A percentile compares a stretch with the other conserved stretches of the same genome.
These are phyloP conservation scores for Ispidina picta DNA, from an alignment of 2,797 vertebrate genomes.

Conservation along the genomic window DNA sequence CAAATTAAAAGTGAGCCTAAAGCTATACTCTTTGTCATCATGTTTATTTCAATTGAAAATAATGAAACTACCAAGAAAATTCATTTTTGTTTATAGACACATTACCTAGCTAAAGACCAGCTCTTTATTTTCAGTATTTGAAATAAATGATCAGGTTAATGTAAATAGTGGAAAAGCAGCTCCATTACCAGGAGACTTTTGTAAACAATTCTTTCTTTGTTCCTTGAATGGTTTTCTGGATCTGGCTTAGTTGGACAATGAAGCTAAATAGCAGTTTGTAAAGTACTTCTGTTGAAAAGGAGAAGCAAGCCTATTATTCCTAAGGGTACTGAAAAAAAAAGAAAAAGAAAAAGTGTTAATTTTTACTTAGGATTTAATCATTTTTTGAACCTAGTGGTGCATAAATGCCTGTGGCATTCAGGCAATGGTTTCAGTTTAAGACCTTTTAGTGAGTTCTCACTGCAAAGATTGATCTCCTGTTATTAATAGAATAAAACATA, in stretches of 20 bases:
- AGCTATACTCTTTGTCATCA: background rate
- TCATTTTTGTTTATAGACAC: background rate
- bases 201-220: background rate
- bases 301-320: background rate
- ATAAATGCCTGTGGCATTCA: background rate
- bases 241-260: background rate
- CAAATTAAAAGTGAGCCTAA: background rate
- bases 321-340: fast-evolving
- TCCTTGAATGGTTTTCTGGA: background rate
- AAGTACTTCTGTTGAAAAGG: background rate
- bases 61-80: background rate
- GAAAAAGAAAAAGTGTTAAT: fast-evolving
- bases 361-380: background rate
- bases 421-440: background rate
- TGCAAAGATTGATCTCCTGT: background rate
- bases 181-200: background rate
- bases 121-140: background rate
- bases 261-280: background rate
- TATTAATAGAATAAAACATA: background rate
- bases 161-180: background rate
- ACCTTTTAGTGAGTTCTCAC: background rate
- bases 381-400: background rate
- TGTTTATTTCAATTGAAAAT: background rate
- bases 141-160: background rate
- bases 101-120: background rate